A percentile compares a stretch with the other conserved stretches of the same genome.
These are phyloP conservation scores for Pyrochroa serraticornis DNA, from an alignment of 2,888 invertebrate genomes.

Conservation along the genomic window DNA sequence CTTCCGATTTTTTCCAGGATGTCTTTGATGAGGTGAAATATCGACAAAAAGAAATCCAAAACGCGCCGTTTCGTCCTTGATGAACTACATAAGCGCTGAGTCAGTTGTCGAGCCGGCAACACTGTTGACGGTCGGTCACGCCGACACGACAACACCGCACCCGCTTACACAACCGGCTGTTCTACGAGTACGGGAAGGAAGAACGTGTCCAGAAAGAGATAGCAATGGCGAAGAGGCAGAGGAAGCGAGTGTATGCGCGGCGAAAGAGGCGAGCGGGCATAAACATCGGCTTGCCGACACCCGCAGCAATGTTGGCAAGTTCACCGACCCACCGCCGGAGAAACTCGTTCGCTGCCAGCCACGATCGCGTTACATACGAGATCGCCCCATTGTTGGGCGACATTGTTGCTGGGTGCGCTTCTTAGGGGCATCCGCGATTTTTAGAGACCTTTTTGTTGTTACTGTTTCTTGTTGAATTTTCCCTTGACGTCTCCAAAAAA, in stretches of 20 bases:
- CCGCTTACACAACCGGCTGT: conserved; percentile 7
- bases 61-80: conserved; percentile 12
- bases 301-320: conserved; percentile 28
- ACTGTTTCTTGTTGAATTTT: too few relatives aligned
- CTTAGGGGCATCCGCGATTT: too few relatives aligned
- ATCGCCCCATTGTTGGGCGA: conserved; percentile 2
- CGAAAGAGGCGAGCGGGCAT: conserved; percentile 17
- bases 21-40: not conserved
- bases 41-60: not conserved
- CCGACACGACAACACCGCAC: conserved; percentile 9
- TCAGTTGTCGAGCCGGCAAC: conserved; percentile 2
- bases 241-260: conserved; percentile 11
- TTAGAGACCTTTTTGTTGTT: too few relatives aligned
- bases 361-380: conserved; percentile 19
- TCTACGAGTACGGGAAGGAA: not conserved
- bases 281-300: conserved; percentile 22
- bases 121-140: not conserved
- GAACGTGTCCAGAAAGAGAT: not conserved
- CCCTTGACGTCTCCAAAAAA: too few relatives aligned
- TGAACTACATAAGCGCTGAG: conserved; percentile 16
- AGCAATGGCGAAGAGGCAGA: conserved; percentile 1
- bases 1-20: not conserved
- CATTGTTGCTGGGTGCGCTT: too few relatives aligned
- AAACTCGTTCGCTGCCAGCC: conserved; percentile 32
- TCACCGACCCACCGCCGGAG: conserved; percentile 30